Conservation (phyloP, 1,140 invertebrate genomes). For the Sinonovacula constricta region DNA sequence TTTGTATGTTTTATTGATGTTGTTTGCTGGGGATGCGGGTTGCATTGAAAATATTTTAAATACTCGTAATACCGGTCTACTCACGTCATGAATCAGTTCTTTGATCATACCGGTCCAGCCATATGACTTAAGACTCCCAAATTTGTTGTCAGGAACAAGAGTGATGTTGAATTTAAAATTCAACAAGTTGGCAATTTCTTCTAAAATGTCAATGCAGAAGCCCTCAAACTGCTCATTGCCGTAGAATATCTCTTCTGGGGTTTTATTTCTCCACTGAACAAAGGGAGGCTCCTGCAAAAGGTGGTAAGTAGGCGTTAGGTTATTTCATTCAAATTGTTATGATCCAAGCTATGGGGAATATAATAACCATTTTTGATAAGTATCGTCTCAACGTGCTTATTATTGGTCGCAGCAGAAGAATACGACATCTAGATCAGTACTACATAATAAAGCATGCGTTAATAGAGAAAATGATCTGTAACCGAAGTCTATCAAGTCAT, state of each 20-base stretch:
- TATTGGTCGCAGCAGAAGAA: too few relatives aligned
- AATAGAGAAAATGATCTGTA: too few relatives aligned
- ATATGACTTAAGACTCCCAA: slow-evolving; percentile 87
- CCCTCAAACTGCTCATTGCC: slow-evolving; percentile 80
- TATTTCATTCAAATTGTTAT: background rate
- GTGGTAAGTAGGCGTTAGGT: too few relatives aligned
- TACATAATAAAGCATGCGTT: too few relatives aligned
- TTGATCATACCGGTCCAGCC: slow-evolving; percentile 98
- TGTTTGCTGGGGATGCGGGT: too few relatives aligned
- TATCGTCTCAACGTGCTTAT: background rate
- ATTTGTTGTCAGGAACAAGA: slow-evolving; percentile 83
- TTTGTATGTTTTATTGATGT: too few relatives aligned
- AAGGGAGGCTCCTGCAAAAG: slow-evolving; percentile 69
- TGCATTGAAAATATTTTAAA: too few relatives aligned
- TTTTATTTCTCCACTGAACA: slow-evolving; percentile 67
- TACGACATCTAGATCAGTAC: too few relatives aligned
- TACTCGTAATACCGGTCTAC: too few relatives aligned
- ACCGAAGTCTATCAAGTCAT: too few relatives aligned
- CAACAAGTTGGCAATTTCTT: slow-evolving; percentile 79
- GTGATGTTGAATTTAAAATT: slow-evolving; percentile 84
- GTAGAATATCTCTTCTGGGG: slow-evolving; percentile 31
- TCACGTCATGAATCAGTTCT: slow-evolving; percentile 94
- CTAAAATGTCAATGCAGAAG: slow-evolving; percentile 94
- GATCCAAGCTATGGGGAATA: background rate
- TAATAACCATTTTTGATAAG: background rate